Evolutionary conservation across 2,797 vertebrate species (phyloP), one percentile per base, ranked within the genome.

Genomic region (Spinibarbus caldwelli): DNA sequence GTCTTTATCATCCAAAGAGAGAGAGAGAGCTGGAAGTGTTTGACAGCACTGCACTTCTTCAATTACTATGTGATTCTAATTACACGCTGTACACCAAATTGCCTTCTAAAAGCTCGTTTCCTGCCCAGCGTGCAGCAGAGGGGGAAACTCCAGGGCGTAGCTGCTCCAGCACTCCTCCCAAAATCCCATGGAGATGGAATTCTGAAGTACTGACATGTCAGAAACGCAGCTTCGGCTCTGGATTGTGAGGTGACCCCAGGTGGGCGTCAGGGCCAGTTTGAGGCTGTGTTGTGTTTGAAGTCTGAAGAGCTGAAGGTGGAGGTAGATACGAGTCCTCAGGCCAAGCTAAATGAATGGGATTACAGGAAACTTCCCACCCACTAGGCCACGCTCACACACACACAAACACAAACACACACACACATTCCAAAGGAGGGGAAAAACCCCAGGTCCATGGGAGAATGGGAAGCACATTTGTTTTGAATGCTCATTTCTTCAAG

Each of bases 321-420:
- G 87, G 67, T 78, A 85, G 0, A 84, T 83, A 83, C 21, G n/a
- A 66, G 43, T 81, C 89, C 89, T 87, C 87, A 89, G 80, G 67
- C 87, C 83, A 89, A 89, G 89, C 87, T 82, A 87, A 83, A 85
- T 87, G 82, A 93, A 91, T 89, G 90, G 88, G 92, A 91, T 90
- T 89, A 93, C 90, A 94, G 91, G 89, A 95, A 94, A 89, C 89
- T 91, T 91, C 91, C 89, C 91, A 89, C 72, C 72, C 91, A 91
- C 82, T 87, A 87, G 86, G 88, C 85, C 21, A 67, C 76, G 72
- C 14, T 85, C 66, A n/a, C 67, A 31, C 57, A 70, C 70, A 84
- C 68, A 31, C 71, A 47, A 57, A 54, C 66, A 85, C 64, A 79
- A 12, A 31, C 47, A 71, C 70, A 84, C 70, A 31, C 76, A 49